Base-by-base conservation (phyloP, 1,140 invertebrate species). In the Antheraea pernyi region DNA sequence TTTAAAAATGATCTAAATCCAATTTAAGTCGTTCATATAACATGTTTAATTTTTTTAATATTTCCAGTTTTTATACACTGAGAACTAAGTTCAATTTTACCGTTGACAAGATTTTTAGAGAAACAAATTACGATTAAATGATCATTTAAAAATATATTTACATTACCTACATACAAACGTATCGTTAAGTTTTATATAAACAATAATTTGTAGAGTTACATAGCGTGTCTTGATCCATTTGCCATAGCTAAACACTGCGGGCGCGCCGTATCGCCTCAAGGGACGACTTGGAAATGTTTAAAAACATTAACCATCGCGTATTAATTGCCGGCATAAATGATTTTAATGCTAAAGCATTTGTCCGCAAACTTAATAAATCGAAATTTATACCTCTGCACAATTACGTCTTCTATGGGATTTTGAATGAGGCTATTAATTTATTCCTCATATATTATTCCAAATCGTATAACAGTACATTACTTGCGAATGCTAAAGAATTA, bases 251-350 rank as follows among this genome's bases (percentile, higher is more conserved):
- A 67, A 59, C 76, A 69, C 75, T 69, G 69, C 76, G 71, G 75
- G 72, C 70, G 68, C 75, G 74, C 72, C 73, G 71, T 16, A 82
- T 74, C 62, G 83, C 84, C 80, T 42, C 37, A 74, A 68, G 84
- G 81, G 67, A 67, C 67, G 62, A 70, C 37, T 72, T 68, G 59
- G 77, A 79, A 79, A 75, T 74, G 74, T 78, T 81, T 78, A 71
- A 73, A 75, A 84, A 85, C 78, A 84, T 78, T 70, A 69, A 71
- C 30, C 68, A 74, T 75, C 59, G 71, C 70, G 70, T 81, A 87
- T 87, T 87, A 89, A 89, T 89, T 85, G 84, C 80, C 62, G 69
- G 75, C 77, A 84, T 85, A 84, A 89, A 86, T 84, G 81, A 78
- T 76, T 88, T 86, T 85, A 84, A 88, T 85, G 77, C 65, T n/a